These are phyloP conservation scores for Geococcyx californianus DNA, from an alignment of 2,113 vertebrate genomes.

Conservation along the genomic window DNA sequence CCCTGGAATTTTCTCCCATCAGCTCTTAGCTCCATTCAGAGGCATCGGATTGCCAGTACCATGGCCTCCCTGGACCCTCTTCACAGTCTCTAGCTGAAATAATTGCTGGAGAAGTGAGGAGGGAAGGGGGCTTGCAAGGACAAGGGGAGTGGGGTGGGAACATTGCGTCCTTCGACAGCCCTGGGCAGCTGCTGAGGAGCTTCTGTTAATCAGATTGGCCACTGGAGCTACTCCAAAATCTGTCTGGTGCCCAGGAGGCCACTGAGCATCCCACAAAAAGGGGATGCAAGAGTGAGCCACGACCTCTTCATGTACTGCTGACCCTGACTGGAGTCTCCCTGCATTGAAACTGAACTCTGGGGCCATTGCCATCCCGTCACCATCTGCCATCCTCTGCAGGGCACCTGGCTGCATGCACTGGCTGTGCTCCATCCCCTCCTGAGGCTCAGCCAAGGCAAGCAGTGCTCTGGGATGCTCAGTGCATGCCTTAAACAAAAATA, in stretches of 20 bases:
- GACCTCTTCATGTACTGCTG: not conserved
- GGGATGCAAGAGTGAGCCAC: not conserved
- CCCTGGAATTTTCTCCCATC: not conserved
- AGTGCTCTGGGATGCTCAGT: not conserved
- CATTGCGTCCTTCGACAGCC: rapidly evolving
- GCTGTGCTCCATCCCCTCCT: not conserved
- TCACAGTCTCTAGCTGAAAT: not conserved
- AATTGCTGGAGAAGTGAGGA: not conserved
- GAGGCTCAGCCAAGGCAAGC: not conserved
- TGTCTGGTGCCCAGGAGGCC: not conserved
- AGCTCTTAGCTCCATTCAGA: not conserved
- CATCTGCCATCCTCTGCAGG: not conserved
- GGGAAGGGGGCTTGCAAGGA: not conserved
- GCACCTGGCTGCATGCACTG: not conserved
- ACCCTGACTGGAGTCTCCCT: not conserved
- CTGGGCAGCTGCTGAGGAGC: not conserved
- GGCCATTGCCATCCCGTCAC: not conserved
- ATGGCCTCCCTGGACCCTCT: not conserved
- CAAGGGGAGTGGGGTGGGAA: not conserved
- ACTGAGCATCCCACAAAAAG: not conserved
- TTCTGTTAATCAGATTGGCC: not conserved
- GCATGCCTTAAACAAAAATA: not conserved
- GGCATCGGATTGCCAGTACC: not conserved
- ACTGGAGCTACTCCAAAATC: not conserved
- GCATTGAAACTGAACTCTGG: not conserved